These are phyloP conservation scores for Syrphus vitripennis DNA, from an alignment of 2,888 invertebrate species.

Conservation along the genomic window DNA sequence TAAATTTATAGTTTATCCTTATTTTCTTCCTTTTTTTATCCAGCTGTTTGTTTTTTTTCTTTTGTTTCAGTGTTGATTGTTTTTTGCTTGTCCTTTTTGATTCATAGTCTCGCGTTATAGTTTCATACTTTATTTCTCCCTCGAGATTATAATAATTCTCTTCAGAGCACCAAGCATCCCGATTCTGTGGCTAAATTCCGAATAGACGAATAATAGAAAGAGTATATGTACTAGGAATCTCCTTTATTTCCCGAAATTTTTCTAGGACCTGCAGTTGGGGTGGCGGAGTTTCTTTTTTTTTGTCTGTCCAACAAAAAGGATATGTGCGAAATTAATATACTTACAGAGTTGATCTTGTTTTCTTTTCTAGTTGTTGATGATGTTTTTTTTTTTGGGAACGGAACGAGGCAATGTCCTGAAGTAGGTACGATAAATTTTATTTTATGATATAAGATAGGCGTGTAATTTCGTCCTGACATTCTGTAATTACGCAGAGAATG, in stretches of 20 bases:
- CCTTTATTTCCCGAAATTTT: background rate
- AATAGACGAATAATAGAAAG: constrained; percentile 40
- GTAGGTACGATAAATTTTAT: constrained; percentile 56
- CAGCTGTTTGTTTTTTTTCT: constrained; percentile 22
- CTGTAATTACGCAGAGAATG: constrained; percentile 59
- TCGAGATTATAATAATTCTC: constrained; percentile 50
- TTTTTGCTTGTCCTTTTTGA: constrained; percentile 61
- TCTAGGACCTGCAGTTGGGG: background rate
- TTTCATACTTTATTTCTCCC: constrained; percentile 69
- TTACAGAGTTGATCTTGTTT: constrained; percentile 27
- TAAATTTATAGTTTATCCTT: constrained; percentile 71
- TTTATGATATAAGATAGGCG: constrained; percentile 70
- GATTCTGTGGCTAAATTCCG: background rate
- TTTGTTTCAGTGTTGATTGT: constrained; percentile 63
- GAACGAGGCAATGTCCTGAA: constrained; percentile 32
- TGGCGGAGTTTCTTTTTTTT: background rate
- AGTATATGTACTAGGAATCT: background rate
- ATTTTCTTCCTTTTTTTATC: constrained; percentile 9
- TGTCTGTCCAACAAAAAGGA: constrained; percentile 25
- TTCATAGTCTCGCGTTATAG: constrained; percentile 67
- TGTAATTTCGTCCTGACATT: constrained; percentile 66
- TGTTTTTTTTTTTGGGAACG: background rate
- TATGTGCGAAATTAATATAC: constrained; percentile 58
- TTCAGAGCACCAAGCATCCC: background rate
- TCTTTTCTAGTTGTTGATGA: constrained; percentile 1